phyloP scores from a whole-genome alignment of 2,888 invertebrate genomes.

The Schrankia costaestrigalis region DNA sequence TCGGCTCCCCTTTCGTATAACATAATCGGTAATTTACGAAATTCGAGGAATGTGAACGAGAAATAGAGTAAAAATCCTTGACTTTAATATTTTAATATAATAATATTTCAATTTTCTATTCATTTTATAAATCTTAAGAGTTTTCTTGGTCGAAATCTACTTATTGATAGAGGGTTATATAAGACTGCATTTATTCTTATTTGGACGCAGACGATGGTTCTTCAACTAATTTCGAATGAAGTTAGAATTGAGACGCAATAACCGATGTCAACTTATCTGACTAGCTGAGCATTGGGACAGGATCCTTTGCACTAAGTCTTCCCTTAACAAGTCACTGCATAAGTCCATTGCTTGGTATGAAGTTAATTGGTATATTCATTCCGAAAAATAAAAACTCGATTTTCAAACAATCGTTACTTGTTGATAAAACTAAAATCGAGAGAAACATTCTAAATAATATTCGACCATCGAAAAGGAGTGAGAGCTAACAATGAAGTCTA shows the following conservation, averaged over 20 bases:
- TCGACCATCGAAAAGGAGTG: neutral
- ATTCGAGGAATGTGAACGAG: neutral
- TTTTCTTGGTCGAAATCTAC: no score
- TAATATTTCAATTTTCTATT: no score
- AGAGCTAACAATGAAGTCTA: neutral
- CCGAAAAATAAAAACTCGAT: no score
- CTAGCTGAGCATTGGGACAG: neutral
- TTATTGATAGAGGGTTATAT: no score
- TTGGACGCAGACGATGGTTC: neutral
- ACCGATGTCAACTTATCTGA: neutral
- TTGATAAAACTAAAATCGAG: neutral
- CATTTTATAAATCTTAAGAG: no score
- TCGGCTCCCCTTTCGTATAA: neutral
- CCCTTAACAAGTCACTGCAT: no score
- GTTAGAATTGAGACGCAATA: no score
- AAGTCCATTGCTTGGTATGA: no score
- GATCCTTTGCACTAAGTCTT: neutral
- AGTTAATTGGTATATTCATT: no score
- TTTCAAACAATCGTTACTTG: no score
- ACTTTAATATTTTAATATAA: neutral
- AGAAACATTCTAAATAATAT: neutral
- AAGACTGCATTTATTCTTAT: neutral
- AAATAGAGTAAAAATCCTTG: neutral
- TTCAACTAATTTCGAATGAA: no score
- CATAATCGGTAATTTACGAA: slow-evolving; percentile 1